Evolutionary conservation across 2,113 vertebrate genomes (phyloP), one percentile per base, ranked within the genome.

Genomic region (Cnemophilus loriae): DNA sequence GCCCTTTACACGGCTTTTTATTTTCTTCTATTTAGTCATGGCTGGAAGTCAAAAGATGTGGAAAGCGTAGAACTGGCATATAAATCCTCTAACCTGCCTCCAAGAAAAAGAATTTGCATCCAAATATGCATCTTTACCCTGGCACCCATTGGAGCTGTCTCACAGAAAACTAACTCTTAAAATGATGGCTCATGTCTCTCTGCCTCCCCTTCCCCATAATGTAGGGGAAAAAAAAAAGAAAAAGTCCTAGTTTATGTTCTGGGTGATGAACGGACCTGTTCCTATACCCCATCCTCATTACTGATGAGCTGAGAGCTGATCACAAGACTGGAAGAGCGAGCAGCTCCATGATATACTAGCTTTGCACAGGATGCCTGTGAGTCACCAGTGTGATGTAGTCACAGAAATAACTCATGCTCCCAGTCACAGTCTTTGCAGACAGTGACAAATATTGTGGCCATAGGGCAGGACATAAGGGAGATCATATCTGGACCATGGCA

Each of bases 361-460:
- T 90, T 53, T 90, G 57, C 83, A 52, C 79, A 86, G 56, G 71
- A 47, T 89, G 73, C 55, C 71, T 86, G 68, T 96, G 95, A 97
- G 83, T 97, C 94, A 96, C 68, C 84, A 49, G 47, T 11, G 74
- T 78, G 95, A 82, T 84, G 89, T 32, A 92, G 91, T 44, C 80
- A 68, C 6, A 3, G 87, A 79, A 90, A 90, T 96, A 93, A 95
- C 88, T 97, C 88, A 94, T 21, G 71, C 42, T 74, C 81, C 71
- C 63, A 84, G 88, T 32, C 94, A 90, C 63, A 80, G 83, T 24
- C 67, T 69, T 73, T 21, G 50, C 76, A 95, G 94, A 28, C 8
- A 19, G 24, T 47, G 2, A 70, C 90, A 95, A 90, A 89, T 63
- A 81, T 20, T 47, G 42, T 11, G 27, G 80, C 68, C 42, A 28